A percentile compares a stretch with the other conserved stretches of the same genome.
phyloP scores from a whole-genome alignment of 2,113 vertebrate species.

The Pseudorectes ferrugineus region DNA sequence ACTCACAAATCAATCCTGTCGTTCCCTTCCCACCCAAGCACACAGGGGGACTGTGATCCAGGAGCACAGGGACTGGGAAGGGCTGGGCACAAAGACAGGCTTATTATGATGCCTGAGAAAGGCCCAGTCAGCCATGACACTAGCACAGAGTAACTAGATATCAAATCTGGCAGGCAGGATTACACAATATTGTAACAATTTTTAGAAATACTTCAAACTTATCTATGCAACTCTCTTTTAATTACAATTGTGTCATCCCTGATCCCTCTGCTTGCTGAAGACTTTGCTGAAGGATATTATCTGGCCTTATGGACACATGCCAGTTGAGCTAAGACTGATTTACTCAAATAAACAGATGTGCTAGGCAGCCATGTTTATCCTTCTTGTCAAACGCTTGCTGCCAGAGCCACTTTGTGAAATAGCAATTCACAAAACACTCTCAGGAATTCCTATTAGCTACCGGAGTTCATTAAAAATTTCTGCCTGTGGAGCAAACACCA shows the following conservation, averaged over 20 bases:
- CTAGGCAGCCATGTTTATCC: constrained; percentile 58
- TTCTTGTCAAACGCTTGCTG: constrained; percentile 50
- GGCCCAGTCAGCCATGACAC: background rate
- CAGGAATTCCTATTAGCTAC: constrained; percentile 58
- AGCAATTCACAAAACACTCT: constrained; percentile 53
- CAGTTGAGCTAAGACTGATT: constrained; percentile 45
- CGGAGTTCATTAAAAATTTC: constrained; percentile 61
- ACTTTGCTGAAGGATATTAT: constrained; percentile 18
- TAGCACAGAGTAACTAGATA: background rate
- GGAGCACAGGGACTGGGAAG: background rate
- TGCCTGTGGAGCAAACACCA: constrained; percentile 31
- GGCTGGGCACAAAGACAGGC: background rate
- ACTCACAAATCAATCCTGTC: background rate
- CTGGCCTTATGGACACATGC: constrained; percentile 34
- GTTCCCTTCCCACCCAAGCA: background rate
- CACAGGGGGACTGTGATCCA: background rate
- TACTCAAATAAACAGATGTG: constrained; percentile 48
- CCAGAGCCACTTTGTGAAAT: constrained; percentile 50
- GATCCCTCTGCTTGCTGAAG: constrained; percentile 32
- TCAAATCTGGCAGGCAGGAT: background rate
- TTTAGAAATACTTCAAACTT: background rate
- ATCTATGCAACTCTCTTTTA: background rate
- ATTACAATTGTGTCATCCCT: constrained; percentile 8
- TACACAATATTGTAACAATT: background rate
- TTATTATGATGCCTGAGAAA: background rate